phyloP scores from a whole-genome alignment of 2,113 vertebrate genomes.

The Thamnaconus septentrionalis region DNA sequence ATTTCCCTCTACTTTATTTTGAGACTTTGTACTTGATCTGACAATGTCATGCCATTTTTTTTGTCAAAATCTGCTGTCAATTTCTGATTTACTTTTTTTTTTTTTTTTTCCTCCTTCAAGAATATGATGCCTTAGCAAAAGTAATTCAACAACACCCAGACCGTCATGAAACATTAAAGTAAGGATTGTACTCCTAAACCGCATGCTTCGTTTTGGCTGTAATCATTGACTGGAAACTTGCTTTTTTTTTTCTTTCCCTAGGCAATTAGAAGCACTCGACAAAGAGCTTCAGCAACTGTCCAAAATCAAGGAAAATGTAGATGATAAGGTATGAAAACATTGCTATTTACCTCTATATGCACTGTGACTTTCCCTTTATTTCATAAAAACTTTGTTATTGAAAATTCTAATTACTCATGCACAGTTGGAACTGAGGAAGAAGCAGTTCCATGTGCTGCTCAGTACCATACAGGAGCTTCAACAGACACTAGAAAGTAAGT shows the following conservation, averaged over 20 bases:
- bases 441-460: slow-evolving; percentile 97
- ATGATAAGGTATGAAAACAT: slow-evolving; percentile 86
- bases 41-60: background rate
- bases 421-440: slow-evolving; percentile 94
- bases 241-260: slow-evolving; percentile 52
- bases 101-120: slow-evolving; percentile 62
- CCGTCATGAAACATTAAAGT: slow-evolving; percentile 95
- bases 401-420: background rate
- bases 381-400: background rate
- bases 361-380: background rate
- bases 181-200: slow-evolving; percentile 52
- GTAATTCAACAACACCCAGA: slow-evolving; percentile 97
- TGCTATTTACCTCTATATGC: background rate
- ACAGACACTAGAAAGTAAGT: slow-evolving; percentile 97
- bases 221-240: too few relatives aligned
- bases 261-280: slow-evolving; percentile 92
- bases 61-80: background rate
- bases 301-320: slow-evolving; percentile 94
- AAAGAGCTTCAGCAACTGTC: slow-evolving; percentile 96
- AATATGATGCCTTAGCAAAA: slow-evolving; percentile 97
- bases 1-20: background rate
- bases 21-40: background rate
- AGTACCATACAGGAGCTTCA: slow-evolving; percentile 98
- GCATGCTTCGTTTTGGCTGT: too few relatives aligned
- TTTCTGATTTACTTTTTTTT: background rate